Evolutionary conservation across 1,140 invertebrate genomes (phyloP).

Genomic region (Thaumatotibia leucotreta): DNA sequence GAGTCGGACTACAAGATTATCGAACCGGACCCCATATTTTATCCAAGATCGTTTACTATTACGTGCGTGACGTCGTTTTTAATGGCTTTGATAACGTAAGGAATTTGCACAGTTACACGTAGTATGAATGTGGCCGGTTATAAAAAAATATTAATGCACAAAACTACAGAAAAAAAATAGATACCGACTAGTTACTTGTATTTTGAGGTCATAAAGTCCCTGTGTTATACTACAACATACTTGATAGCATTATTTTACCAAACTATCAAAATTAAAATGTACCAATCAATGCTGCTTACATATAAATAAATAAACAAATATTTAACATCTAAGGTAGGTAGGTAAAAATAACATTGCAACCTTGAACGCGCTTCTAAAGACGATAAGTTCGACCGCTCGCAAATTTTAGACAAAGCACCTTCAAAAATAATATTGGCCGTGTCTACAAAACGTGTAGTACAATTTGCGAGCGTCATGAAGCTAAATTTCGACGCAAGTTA

Average conservation of each 20-base stretch:
- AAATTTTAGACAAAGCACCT: not conserved
- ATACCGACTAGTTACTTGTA: no score
- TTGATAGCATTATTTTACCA: no score
- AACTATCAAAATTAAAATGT: no score
- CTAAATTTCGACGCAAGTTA: not conserved
- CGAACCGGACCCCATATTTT: conserved; percentile 25
- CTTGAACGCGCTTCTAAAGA: not conserved
- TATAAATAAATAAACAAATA: no score
- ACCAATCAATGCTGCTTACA: no score
- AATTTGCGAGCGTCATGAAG: not conserved
- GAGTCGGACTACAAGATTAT: conserved; percentile 15
- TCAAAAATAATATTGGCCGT: not conserved
- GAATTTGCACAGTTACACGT: conserved; percentile 13
- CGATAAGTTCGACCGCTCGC: not conserved
- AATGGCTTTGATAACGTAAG: conserved; percentile 26
- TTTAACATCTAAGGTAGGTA: no score
- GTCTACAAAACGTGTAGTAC: not conserved
- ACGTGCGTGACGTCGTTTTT: conserved; percentile 22
- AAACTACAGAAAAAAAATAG: no score
- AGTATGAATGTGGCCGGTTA: not conserved
- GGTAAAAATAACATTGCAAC: not conserved
- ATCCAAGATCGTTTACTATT: conserved; percentile 28
- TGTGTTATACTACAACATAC: no score
- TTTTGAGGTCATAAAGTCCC: no score
- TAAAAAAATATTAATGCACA: not conserved